phyloP scores from a whole-genome alignment of 2,797 vertebrate species.

The Enteromius argenteus region DNA sequence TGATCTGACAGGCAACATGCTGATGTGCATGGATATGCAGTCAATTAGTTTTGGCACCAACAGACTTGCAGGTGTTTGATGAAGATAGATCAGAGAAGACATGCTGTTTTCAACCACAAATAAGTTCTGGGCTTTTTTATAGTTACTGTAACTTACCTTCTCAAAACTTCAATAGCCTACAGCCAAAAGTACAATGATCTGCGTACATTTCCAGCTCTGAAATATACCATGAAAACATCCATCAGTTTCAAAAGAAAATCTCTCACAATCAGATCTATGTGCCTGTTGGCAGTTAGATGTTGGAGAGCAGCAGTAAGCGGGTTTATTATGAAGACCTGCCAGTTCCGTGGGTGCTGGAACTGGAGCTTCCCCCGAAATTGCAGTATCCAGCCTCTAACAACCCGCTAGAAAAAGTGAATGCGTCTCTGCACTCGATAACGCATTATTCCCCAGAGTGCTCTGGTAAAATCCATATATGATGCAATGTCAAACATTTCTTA shows the following conservation, averaged over 20 bases:
- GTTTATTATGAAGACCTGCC: constrained; percentile 30
- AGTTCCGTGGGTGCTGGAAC: constrained; percentile 24
- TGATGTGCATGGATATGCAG: neutral
- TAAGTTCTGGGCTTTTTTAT: neutral
- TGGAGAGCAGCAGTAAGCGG: constrained; percentile 7
- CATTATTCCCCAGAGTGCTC: constrained; percentile 1
- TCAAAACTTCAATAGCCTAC: constrained; percentile 12
- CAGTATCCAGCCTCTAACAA: constrained; percentile 17
- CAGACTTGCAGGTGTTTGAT: constrained; percentile 23
- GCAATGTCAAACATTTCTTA: constrained; percentile 22
- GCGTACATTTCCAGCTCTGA: neutral
- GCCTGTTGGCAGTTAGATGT: constrained; percentile 18
- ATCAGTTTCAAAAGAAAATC: constrained; percentile 33
- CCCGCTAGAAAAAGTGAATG: constrained; percentile 14
- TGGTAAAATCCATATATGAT: constrained; percentile 18
- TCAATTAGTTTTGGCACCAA: neutral
- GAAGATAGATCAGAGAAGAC: constrained; percentile 2
- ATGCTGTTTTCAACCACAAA: constrained; percentile 6
- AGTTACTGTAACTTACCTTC: neutral
- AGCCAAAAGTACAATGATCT: constrained; percentile 8
- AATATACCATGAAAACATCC: constrained; percentile 5
- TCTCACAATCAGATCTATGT: constrained; percentile 4
- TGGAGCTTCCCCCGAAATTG: constrained; percentile 26
- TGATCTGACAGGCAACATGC: constrained; percentile 12
- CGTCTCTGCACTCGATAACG: neutral